Percentiles rank a stretch among this genome's conserved stretches.
phyloP scores from a whole-genome alignment of 1,140 invertebrate species.

The Agrilus planipennis region DNA sequence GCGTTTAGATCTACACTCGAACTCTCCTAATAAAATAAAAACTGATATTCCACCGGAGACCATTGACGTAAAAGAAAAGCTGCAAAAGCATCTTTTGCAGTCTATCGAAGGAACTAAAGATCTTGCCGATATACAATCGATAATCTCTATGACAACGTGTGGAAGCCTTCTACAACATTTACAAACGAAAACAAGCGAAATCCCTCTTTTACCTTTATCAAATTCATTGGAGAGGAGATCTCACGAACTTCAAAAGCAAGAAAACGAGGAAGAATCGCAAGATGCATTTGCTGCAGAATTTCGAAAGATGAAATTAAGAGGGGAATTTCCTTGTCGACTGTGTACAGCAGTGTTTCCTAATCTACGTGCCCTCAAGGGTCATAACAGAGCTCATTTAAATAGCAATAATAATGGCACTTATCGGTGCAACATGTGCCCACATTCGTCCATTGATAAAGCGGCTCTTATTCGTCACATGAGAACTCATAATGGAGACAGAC shows the following conservation, averaged over 20 bases:
- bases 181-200: constrained; percentile 33
- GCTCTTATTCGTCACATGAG: constrained; percentile 81
- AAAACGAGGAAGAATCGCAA: constrained; percentile 62
- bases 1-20: constrained; percentile 62
- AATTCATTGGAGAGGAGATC: constrained; percentile 21
- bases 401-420: constrained; percentile 61
- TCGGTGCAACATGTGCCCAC: constrained; percentile 86
- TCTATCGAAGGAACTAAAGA: constrained; percentile 37
- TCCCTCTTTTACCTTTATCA: constrained; percentile 32
- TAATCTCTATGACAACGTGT: constrained; percentile 60
- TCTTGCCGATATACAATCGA: constrained; percentile 74
- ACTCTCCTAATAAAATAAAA: constrained; percentile 31
- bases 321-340: constrained; percentile 78
- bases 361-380: constrained; percentile 78
- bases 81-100: not conserved
- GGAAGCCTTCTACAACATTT: constrained; percentile 47
- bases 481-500: constrained; percentile 87
- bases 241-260: constrained; percentile 20
- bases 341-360: constrained; percentile 78
- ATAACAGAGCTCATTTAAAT: constrained; percentile 67
- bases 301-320: constrained; percentile 71
- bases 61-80: not conserved
- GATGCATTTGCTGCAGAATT: constrained; percentile 70
- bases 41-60: constrained; percentile 1
- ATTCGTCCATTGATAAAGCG: constrained; percentile 79